These are phyloP conservation scores for Drymonia ruficornis DNA, from an alignment of 2,888 invertebrate species.

Conservation along the genomic window DNA sequence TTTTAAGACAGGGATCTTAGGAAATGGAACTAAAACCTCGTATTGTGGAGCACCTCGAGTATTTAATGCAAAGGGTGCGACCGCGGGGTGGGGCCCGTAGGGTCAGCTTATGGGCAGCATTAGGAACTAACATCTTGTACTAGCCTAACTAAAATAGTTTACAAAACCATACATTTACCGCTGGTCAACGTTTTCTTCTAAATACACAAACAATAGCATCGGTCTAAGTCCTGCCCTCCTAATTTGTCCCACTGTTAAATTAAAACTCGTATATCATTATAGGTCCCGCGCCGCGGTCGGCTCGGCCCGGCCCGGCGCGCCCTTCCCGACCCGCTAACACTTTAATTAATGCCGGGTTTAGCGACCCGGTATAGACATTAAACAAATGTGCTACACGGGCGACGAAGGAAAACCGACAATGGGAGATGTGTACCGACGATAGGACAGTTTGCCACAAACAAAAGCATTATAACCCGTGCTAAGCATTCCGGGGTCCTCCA, in stretches of 20 bases:
- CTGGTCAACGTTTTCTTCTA: too few relatives aligned
- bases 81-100: background rate
- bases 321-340: constrained; percentile 24
- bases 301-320: constrained; percentile 17
- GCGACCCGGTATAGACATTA: constrained; percentile 4
- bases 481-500: background rate
- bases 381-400: background rate
- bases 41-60: background rate
- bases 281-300: constrained; percentile 17
- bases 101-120: background rate
- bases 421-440: background rate
- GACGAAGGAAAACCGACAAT: background rate
- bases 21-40: background rate
- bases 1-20: background rate
- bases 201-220: constrained; percentile 1
- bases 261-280: constrained; percentile 41
- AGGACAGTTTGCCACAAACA: too few relatives aligned
- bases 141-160: background rate
- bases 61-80: background rate
- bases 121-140: background rate
- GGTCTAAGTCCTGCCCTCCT: constrained; percentile 10
- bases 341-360: constrained; percentile 30
- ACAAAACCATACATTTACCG: too few relatives aligned
- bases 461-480: too few relatives aligned
- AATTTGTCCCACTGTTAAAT: constrained; percentile 33